A percentile compares a stretch with the other conserved stretches of the same genome.
Conservation (phyloP, 2,113 vertebrate genomes). For the Poeciliopsis occidentalis region DNA sequence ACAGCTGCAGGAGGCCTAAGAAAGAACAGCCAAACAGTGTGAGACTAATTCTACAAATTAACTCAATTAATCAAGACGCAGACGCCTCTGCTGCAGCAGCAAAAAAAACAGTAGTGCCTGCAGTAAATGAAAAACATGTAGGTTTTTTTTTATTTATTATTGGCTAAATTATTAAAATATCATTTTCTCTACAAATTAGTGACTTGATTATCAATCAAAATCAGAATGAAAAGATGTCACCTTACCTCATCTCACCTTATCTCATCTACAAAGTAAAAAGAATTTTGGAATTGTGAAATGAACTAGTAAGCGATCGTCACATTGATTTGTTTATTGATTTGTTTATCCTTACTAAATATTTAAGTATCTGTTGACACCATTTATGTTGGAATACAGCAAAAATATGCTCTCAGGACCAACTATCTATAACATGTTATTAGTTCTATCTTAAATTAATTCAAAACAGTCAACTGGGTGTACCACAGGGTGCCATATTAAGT, state of each 20-base stretch:
- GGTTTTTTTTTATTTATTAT: too few species aligned
- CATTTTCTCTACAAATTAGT: neutral
- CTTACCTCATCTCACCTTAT: too few species aligned
- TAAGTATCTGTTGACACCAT: neutral
- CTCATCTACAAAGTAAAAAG: too few species aligned
- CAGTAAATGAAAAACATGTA: too few species aligned
- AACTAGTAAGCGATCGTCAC: too few species aligned
- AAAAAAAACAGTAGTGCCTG: neutral
- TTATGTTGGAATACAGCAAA: neutral
- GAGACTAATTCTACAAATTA: neutral
- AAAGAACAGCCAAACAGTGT: neutral
- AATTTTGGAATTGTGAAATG: too few species aligned
- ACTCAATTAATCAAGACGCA: neutral
- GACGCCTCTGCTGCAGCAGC: neutral
- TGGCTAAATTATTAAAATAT: neutral
- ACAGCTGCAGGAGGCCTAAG: neutral
- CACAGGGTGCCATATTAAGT: neutral
- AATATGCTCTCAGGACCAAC: neutral
- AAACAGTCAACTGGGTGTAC: neutral
- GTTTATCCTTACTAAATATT: neutral
- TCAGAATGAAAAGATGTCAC: neutral
- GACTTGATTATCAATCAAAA: neutral
- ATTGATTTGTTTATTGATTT: too few species aligned
- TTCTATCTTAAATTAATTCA: neutral
- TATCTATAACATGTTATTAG: neutral